A percentile compares a stretch with the other conserved stretches of the same genome.
Evolutionary conservation across 2,888 invertebrate genomes (phyloP).

Genomic region (Mimas tiliae): DNA sequence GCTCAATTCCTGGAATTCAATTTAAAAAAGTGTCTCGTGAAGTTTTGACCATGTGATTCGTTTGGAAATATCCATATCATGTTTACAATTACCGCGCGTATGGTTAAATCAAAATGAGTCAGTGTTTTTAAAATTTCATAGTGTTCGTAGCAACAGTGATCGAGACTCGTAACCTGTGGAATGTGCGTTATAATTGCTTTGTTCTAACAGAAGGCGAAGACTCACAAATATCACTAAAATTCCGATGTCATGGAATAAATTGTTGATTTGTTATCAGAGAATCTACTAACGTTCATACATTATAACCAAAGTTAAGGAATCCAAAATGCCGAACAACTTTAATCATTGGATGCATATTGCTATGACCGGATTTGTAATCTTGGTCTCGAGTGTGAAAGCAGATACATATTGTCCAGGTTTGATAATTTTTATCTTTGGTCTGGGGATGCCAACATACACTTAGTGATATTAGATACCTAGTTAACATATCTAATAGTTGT

Average conservation of each 20-base stretch:
- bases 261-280: constrained; percentile 50
- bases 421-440: constrained; percentile 50
- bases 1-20: not conserved
- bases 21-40: constrained; percentile 30
- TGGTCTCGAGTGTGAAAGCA: constrained; percentile 44
- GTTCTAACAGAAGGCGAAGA: constrained; percentile 47
- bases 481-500: constrained; percentile 26
- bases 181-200: constrained; percentile 56
- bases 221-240: constrained; percentile 60
- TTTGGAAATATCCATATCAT: constrained; percentile 41
- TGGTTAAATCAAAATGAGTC: constrained; percentile 68
- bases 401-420: constrained; percentile 56
- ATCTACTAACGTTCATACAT: constrained; percentile 46
- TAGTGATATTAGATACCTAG: constrained; percentile 40
- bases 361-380: constrained; percentile 52
- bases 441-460: constrained; percentile 41
- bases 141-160: constrained; percentile 66
- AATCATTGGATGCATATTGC: constrained; percentile 52
- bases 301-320: constrained; percentile 46
- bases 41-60: constrained; percentile 48
- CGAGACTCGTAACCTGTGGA: constrained; percentile 55
- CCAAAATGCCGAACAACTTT: constrained; percentile 60
- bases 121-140: constrained; percentile 67
- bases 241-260: constrained; percentile 51
- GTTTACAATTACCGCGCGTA: constrained; percentile 54